Evolutionary conservation across 2,888 invertebrate genomes (phyloP), one percentile per base, ranked within the genome.

Genomic region (Volucella bombylans): DNA sequence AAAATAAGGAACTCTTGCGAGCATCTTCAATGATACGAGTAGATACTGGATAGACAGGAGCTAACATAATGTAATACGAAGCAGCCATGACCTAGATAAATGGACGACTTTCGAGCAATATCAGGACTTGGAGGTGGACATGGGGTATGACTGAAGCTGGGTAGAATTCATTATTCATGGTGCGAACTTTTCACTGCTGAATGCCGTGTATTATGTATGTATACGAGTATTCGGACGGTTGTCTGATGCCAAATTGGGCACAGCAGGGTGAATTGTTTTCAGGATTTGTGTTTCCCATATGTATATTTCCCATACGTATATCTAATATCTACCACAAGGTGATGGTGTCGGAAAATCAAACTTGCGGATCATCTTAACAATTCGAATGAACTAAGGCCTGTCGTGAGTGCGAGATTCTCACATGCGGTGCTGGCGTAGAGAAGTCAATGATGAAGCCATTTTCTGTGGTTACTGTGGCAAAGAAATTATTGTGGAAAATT

Each of bases 311-410:
- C n/a, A n/a, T 39, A 6, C 12, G 14, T 14, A 15, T 9, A 11
- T 23, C 18, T 23, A 23, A 23, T 23, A 23, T 23, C 18, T 23
- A 4, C 39, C 31, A 6, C 6, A 12, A n/a, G 45, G 45, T 50
- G 62, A 68, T 50, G 38, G 9, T 6, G 31, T 6, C 6, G 31
- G 31, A 31, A 65, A 68, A 52, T 72, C 57, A 14, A 72, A 78
- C 45, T 77, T 78, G 38, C 15, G 14, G 49, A 68, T 62, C 52
- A 31, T 62, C 57, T 82, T 49, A 72, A 72, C 77, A 71, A 78
- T 78, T 72, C 45, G 54, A 15, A 31, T 12, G 38, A 31, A 64
- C 8, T 64, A 47, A 23, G 10, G 45, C 2, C 18, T 65, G 31
- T 39, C 1, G 18, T 1, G 18, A 18, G 39, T 10, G n/a, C 6